A percentile compares a stretch with the other conserved stretches of the same genome.
Evolutionary conservation across 2,113 vertebrate species (phyloP).

Genomic region (Seriola rivoliana): DNA sequence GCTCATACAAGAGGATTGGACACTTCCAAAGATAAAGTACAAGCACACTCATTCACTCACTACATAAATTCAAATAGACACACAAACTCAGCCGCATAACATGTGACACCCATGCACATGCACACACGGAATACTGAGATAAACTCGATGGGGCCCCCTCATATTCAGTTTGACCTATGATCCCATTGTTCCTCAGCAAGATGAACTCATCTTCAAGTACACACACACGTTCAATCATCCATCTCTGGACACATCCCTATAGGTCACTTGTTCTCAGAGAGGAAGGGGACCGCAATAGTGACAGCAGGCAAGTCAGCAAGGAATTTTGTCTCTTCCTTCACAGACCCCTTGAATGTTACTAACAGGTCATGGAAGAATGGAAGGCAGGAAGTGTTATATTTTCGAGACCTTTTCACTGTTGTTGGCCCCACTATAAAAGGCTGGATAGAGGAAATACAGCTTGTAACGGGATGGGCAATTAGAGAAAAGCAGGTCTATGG

Average conservation of each 20-base stretch:
- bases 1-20: constrained; percentile 39
- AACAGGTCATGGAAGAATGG: constrained; percentile 12
- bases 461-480: not conserved
- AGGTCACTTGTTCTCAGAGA: constrained; percentile 27
- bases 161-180: constrained; percentile 60
- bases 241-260: not conserved
- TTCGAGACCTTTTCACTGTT: constrained; percentile 1
- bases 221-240: not conserved
- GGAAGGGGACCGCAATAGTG: constrained; percentile 13
- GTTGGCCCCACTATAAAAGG: not conserved
- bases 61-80: not conserved
- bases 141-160: constrained; percentile 16
- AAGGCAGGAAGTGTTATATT: constrained; percentile 11
- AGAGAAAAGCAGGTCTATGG: not conserved
- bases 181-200: constrained; percentile 21
- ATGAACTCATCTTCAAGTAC: constrained; percentile 20
- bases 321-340: constrained; percentile 18
- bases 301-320: constrained; percentile 5
- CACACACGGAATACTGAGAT: constrained; percentile 23
- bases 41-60: constrained; percentile 9
- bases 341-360: constrained; percentile 29
- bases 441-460: not conserved
- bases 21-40: constrained; percentile 43
- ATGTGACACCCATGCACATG: not conserved
- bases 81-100: not conserved